Evolutionary conservation across 2,888 invertebrate genomes (phyloP).

Genomic region (Drosophila austrosaltans): DNA sequence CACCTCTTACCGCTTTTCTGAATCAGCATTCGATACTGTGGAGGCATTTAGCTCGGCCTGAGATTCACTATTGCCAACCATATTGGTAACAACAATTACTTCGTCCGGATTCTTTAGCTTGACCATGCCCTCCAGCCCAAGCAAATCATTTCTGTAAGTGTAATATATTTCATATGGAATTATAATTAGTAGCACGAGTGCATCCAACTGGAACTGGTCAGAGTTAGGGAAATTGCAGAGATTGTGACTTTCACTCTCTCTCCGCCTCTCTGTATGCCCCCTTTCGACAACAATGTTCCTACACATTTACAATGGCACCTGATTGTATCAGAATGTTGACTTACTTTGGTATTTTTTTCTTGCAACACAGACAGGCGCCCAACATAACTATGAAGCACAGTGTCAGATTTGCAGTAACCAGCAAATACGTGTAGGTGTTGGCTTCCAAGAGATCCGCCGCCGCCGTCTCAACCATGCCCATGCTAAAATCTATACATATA

Average conservation of each 20-base stretch:
- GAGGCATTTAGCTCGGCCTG: conserved; percentile 82
- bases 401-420: conserved; percentile 81
- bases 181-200: conserved; percentile 49
- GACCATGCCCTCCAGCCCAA: conserved; percentile 89
- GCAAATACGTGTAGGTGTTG: conserved; percentile 71
- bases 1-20: conserved; percentile 78
- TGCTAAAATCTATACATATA: conserved; percentile 47
- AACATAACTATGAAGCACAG: conserved; percentile 85
- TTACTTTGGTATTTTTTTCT: conserved; percentile 90
- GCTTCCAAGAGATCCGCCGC: conserved; percentile 60
- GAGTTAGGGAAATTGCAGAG: conserved; percentile 9
- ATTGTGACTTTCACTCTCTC: conserved; percentile 64
- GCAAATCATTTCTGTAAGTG: conserved; percentile 87
- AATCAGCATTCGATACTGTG: conserved; percentile 81
- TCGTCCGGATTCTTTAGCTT: conserved; percentile 89
- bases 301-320: background rate
- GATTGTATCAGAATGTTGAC: conserved; percentile 48
- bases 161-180: conserved; percentile 27
- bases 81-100: conserved; percentile 83
- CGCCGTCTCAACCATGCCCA: conserved; percentile 67
- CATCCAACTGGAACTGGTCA: conserved; percentile 67
- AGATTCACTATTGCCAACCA: conserved; percentile 77
- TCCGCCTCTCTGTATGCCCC: conserved; percentile 8
- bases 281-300: background rate
- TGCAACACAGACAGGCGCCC: conserved; percentile 89